Evolutionary conservation across 2,888 invertebrate species (phyloP).

Genomic region (Drosophila demipolita): DNA sequence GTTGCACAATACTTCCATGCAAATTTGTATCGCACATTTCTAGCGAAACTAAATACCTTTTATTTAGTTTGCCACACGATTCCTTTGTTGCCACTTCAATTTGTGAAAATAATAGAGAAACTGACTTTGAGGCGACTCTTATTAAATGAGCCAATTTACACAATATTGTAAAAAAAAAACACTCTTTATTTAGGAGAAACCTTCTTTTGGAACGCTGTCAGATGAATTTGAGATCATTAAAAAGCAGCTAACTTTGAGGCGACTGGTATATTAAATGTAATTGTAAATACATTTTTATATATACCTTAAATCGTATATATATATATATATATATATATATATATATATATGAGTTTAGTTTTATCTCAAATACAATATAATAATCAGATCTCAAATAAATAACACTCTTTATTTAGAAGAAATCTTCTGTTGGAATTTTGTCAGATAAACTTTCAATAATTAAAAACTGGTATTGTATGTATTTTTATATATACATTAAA

Average conservation of each 20-base stretch:
- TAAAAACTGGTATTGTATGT: neutral
- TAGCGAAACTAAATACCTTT: neutral
- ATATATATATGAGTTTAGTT: too few relatives aligned
- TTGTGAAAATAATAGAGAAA: neutral
- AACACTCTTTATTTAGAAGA: neutral
- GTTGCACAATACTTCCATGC: constrained; percentile 55
- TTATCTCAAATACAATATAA: neutral
- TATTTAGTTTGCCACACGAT: neutral
- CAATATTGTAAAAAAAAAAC: neutral
- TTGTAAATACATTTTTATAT: too few relatives aligned
- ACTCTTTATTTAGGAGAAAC: neutral
- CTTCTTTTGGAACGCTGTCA: neutral
- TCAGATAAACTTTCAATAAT: neutral
- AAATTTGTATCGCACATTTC: constrained; percentile 31
- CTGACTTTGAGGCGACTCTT: neutral
- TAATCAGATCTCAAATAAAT: neutral
- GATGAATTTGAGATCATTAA: neutral
- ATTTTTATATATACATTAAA: too few relatives aligned
- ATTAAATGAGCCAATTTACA: neutral
- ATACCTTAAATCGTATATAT: too few relatives aligned
- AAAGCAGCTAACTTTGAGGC: neutral
- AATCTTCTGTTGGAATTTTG: neutral
- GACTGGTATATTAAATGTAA: neutral
- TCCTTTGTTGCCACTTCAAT: neutral
- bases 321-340: too few relatives aligned